Evolutionary conservation across 2,888 invertebrate species (phyloP).

Genomic region (Lypha dubia): DNA sequence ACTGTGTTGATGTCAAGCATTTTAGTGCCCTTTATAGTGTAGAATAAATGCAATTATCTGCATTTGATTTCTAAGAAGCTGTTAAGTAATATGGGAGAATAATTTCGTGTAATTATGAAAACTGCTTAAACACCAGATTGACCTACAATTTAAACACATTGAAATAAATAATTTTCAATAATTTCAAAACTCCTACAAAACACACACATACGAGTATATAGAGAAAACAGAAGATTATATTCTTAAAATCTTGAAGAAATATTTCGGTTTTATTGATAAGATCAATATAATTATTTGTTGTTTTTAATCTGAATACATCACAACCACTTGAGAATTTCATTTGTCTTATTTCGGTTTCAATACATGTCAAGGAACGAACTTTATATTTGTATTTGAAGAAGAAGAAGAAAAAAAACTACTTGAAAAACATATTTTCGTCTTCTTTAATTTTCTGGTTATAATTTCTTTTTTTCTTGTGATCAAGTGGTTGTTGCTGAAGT

Average conservation of each 20-base stretch:
- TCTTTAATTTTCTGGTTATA: slow-evolving; percentile 52
- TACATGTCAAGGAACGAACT: slow-evolving; percentile 35
- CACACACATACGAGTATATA: not conserved
- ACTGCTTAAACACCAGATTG: too few species aligned
- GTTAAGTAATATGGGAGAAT: too few species aligned
- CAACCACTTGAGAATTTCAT: slow-evolving; percentile 55
- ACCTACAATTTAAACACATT: not conserved
- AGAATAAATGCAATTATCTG: too few species aligned
- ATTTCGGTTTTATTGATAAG: slow-evolving; percentile 8
- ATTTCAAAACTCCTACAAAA: slow-evolving; percentile 9
- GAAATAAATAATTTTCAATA: not conserved
- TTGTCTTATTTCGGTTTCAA: slow-evolving; percentile 8
- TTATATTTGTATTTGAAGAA: slow-evolving; percentile 32
- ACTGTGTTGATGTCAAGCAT: too few species aligned
- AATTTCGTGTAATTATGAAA: too few species aligned
- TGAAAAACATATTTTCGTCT: slow-evolving; percentile 55
- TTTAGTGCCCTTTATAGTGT: too few species aligned
- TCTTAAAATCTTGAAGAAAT: not conserved
- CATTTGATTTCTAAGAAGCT: too few species aligned
- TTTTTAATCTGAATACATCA: slow-evolving; percentile 34
- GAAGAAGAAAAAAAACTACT: slow-evolving; percentile 47
- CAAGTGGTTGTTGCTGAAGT: slow-evolving; percentile 70
- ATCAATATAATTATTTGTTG: slow-evolving; percentile 46
- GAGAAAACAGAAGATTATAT: too few species aligned
- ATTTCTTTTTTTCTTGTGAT: slow-evolving; percentile 45